A percentile compares a stretch with the other conserved stretches of the same genome.
Conservation (phyloP, 2,888 invertebrate species). For the Cenopis cana region DNA sequence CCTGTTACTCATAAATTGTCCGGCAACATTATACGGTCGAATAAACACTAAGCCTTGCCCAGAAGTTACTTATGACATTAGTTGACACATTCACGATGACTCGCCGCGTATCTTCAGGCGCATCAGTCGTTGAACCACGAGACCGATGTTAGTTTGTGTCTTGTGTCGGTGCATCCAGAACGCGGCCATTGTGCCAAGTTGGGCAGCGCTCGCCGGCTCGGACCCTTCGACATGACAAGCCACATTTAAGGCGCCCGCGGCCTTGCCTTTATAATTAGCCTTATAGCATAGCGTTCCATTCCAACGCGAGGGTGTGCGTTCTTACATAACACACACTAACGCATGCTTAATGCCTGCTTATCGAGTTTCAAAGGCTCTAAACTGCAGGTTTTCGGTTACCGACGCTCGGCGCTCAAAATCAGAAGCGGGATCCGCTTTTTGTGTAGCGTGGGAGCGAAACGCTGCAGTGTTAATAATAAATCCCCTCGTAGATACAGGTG, state of each 20-base stretch:
- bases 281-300: not conserved
- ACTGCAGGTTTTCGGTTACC: conserved; percentile 20
- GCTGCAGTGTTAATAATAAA: conserved; percentile 36
- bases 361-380: conserved; percentile 32
- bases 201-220: not conserved
- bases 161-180: not conserved
- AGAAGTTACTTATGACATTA: not conserved
- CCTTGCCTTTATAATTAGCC: not conserved
- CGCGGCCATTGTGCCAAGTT: not conserved
- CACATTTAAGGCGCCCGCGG: not conserved
- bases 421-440: conserved; percentile 24
- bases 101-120: not conserved
- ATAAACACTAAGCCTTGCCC: not conserved
- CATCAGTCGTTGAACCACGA: not conserved
- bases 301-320: not conserved
- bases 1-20: not conserved
- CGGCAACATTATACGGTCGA: not conserved
- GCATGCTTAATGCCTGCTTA: conserved; percentile 16
- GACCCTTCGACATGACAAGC: not conserved
- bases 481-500: conserved; percentile 8
- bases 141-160: not conserved
- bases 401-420: conserved; percentile 5
- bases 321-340: conserved; percentile 1
- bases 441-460: conserved; percentile 30
- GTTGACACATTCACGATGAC: not conserved